Evolutionary conservation across 2,888 invertebrate species (phyloP), one percentile per base, ranked within the genome.

Genomic region (Carcina quercana): DNA sequence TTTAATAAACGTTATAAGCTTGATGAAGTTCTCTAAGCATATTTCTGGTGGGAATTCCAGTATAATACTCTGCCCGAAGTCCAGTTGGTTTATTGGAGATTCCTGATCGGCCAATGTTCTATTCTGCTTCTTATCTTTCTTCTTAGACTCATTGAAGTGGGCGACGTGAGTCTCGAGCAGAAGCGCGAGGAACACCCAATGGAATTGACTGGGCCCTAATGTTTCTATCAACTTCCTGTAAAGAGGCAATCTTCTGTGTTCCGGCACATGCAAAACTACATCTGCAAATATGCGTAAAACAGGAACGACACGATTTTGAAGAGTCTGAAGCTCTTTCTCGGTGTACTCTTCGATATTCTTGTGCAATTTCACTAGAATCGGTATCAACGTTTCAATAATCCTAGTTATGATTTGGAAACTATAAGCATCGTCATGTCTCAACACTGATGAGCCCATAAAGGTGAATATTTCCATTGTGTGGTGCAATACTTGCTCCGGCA

Each of bases 391-490:
- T 52, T 96, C 93, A 11, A 98, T 90, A 3, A 97, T 95, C 59
- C 92, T 92, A 1, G 91, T 88, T 32, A 98, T 96, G 13, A 98
- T 92, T 68, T 96, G 95, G 64, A 97, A 95, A 59, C 96, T 97
- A 69, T 97, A 97, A 0, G 93, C 91, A 56, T 98, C 97, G 60
- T 98, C 98, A 50, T 96, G 95, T 6, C 97, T 87, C 1, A 98
- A 83, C 6, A 98, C 91, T 0, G 95, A 95, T 0, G 93, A 93
- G 1, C 98, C 98, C 91, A 99, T 96, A 59, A 98, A 99, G 0
- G 98, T 97, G 64, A 99, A 99, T 49, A 99, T 94, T 13, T 96
- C 92, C 90, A 98, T 97, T 3, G 97, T 93, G 54, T 97, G 95
- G 59, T 95, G 93, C 10, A 98, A 76, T 0, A 98, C 95, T 73